These are phyloP conservation scores for Cantharis nigra DNA, from an alignment of 2,888 invertebrate genomes.

Conservation along the genomic window DNA sequence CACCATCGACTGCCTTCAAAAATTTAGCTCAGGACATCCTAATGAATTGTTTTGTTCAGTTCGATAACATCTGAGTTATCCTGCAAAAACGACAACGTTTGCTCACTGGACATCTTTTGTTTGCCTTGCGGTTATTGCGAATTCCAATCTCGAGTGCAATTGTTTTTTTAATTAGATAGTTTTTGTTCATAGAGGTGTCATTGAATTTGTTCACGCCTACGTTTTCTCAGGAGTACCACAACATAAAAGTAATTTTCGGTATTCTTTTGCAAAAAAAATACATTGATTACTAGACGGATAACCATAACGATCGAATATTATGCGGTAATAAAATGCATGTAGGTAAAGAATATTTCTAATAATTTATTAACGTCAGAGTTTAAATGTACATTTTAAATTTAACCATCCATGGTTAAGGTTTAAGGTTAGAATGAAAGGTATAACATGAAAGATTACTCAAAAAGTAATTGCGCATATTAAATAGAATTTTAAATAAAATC, in stretches of 20 bases:
- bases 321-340: not conserved
- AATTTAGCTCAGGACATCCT: no score
- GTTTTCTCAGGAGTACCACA: not conserved
- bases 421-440: not conserved
- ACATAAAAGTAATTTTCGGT: not conserved
- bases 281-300: not conserved
- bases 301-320: not conserved
- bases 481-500: constrained; percentile 40
- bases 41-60: no score
- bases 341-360: not conserved
- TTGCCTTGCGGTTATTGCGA: no score
- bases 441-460: not conserved
- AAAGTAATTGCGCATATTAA: constrained; percentile 11
- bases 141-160: no score
- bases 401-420: no score
- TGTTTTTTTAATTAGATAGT: no score
- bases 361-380: not conserved
- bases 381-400: not conserved
- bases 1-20: no score
- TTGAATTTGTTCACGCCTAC: not conserved
- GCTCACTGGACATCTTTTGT: no score
- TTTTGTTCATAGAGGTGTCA: no score
- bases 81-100: no score
- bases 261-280: not conserved
- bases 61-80: no score